Percentiles rank a stretch among this genome's conserved stretches.
Evolutionary conservation across 1,140 invertebrate species (phyloP).

Genomic region (Phymastichus coffea): DNA sequence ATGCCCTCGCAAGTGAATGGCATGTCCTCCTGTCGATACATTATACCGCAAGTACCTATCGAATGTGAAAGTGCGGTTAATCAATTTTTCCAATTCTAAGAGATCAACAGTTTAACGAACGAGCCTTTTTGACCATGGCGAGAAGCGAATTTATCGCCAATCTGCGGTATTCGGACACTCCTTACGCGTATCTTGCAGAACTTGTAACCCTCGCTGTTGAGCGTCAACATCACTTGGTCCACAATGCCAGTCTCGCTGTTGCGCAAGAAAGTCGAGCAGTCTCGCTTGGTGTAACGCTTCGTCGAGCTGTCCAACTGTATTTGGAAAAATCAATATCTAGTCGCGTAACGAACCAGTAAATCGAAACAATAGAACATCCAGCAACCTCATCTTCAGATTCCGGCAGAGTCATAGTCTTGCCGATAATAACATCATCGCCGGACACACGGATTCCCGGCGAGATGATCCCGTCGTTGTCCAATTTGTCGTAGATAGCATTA

Average conservation of each 20-base stretch:
- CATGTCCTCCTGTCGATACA: constrained; percentile 43
- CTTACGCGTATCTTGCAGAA: constrained; percentile 41
- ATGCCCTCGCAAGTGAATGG: constrained; percentile 41
- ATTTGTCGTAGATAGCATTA: constrained; percentile 96
- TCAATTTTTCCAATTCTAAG: too few relatives aligned
- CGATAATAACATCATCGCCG: constrained; percentile 98
- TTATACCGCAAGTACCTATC: constrained; percentile 39
- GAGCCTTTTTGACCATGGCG: constrained; percentile 42
- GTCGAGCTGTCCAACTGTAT: constrained; percentile 84
- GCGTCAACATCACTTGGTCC: constrained; percentile 41
- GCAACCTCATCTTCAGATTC: constrained; percentile 35
- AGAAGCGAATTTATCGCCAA: constrained; percentile 41
- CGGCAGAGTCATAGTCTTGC: constrained; percentile 72
- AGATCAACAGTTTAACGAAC: too few relatives aligned
- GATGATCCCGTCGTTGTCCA: constrained; percentile 98
- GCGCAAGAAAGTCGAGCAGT: constrained; percentile 84
- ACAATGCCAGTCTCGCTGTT: constrained; percentile 42
- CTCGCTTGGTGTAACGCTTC: constrained; percentile 86
- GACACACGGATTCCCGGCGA: constrained; percentile 95
- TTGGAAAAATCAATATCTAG: constrained; percentile 66
- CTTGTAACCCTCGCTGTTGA: constrained; percentile 39
- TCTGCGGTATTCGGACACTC: constrained; percentile 39
- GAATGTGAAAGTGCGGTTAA: too few relatives aligned
- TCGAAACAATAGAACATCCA: background rate
- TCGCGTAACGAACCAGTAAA: too few relatives aligned